Base-by-base conservation (phyloP, 2,888 invertebrate species). In the Cantharis lateralis region DNA sequence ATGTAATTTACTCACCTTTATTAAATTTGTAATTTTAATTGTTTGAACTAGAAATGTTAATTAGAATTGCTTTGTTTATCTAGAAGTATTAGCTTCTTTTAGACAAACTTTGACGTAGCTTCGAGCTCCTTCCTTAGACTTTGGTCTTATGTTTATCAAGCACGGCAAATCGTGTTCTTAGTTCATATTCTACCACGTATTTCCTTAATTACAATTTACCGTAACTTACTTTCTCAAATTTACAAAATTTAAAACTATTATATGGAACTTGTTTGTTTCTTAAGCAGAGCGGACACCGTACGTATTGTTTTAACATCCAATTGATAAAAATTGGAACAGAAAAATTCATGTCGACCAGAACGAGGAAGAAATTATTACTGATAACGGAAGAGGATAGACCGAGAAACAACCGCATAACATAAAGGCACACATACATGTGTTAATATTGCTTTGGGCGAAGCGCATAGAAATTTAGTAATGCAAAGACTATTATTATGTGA, bases 21-120 rank as follows among this genome's bases (percentile, higher is more conserved):
- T 70, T 20, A 70, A 63, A 62, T 62, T 71, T 15, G 28, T 10
- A 15, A 71, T 16, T 15, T 62, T 26, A 71, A 71, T 62, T 71
- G 61, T 71, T 71, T 71, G 71, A 71, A 32, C 48, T 62, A 28
- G 15, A 71, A 71, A 63, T 71, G 62, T 71, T 71, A 71, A 71
- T 71, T 71, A 71, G 24, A 71, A 71, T 62, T 71, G 71, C 63
- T 20, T 71, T 71, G 71, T 71, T 71, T 71, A 16, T 24, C 15
- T 15, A 26, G 13, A 71, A 71, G 62, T 71, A 71, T 71, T 63
- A 71, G 28, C 63, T 24, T 26, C n/a, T 48, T 48, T 48, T n/a
- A 13, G 32, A 24, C 13, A 70, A 61, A 70, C 20, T 24, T 62
- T 70, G 61, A 61, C 61, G 15, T 48, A n/a, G 48, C 48, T 48